These are phyloP conservation scores for Tetheella fluctuosa DNA, from an alignment of 2,888 invertebrate species.

Conservation along the genomic window DNA sequence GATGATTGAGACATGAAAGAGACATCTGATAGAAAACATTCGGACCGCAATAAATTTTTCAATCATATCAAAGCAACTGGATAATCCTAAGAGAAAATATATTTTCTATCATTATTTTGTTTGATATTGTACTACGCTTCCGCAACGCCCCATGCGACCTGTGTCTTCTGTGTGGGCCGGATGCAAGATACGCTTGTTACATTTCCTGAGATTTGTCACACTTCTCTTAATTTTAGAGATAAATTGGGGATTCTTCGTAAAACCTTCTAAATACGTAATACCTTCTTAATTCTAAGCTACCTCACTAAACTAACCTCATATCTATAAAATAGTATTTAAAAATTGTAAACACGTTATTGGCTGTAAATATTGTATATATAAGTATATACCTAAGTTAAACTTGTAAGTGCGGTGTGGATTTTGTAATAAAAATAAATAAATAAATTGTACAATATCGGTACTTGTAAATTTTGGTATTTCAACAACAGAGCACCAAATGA, in stretches of 20 bases:
- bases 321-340: no score
- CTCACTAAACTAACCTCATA: no score
- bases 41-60: constrained; percentile 31
- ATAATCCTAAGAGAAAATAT: constrained; percentile 18
- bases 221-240: neutral
- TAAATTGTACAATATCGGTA: neutral
- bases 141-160: constrained; percentile 1
- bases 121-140: constrained; percentile 13
- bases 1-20: no score
- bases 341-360: no score
- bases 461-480: neutral
- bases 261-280: no score
- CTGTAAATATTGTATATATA: no score
- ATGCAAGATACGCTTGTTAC: constrained; percentile 18
- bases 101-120: constrained; percentile 11
- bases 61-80: constrained; percentile 40
- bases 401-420: no score
- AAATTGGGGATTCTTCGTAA: no score
- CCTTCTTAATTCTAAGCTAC: no score
- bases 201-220: constrained; percentile 30
- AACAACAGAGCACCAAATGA: constrained; percentile 16
- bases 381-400: no score
- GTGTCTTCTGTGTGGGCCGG: constrained; percentile 24
- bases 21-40: no score
- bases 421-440: no score